A percentile compares a stretch with the other conserved stretches of the same genome.
These are phyloP conservation scores for Nomada fucata DNA, from an alignment of 2,888 invertebrate species.

Conservation along the genomic window DNA sequence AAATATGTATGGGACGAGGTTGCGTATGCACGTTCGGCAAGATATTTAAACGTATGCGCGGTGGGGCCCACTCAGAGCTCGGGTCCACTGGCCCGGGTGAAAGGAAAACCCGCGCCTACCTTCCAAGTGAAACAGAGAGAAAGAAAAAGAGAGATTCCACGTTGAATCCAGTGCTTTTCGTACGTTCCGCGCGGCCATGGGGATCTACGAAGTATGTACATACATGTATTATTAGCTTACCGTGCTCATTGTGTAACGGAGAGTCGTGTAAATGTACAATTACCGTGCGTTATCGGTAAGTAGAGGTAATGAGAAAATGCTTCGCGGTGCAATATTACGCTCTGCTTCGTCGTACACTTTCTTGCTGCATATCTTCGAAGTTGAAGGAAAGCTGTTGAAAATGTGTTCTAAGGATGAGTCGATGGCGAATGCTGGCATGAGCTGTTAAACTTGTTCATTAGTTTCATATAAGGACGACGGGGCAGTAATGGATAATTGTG, in stretches of 20 bases:
- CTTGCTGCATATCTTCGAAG: not conserved
- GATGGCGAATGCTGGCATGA: too few relatives aligned
- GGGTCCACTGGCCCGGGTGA: slow-evolving; percentile 78
- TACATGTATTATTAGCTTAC: not conserved
- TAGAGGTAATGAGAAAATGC: not conserved
- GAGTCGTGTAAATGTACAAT: slow-evolving; percentile 3
- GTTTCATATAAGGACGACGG: too few relatives aligned
- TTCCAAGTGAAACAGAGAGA: slow-evolving; percentile 56
- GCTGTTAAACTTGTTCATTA: too few relatives aligned
- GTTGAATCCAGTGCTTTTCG: slow-evolving; percentile 43
- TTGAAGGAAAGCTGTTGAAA: not conserved
- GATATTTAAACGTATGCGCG: slow-evolving; percentile 78
- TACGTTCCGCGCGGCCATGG: slow-evolving; percentile 1
- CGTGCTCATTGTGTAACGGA: slow-evolving; percentile 27
- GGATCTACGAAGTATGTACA: too few relatives aligned
- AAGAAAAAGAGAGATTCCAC: slow-evolving; percentile 58
- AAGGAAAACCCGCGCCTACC: slow-evolving; percentile 79
- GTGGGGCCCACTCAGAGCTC: slow-evolving; percentile 56
- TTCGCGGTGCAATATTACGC: not conserved
- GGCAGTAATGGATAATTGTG: too few relatives aligned
- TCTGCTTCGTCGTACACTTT: not conserved
- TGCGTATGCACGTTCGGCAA: slow-evolving; percentile 43
- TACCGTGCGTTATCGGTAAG: slow-evolving; percentile 8
- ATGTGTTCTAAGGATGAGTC: not conserved
- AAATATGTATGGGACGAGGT: not conserved